These are phyloP conservation scores for Serinus canaria DNA, from an alignment of 2,113 vertebrate genomes.

Conservation along the genomic window DNA sequence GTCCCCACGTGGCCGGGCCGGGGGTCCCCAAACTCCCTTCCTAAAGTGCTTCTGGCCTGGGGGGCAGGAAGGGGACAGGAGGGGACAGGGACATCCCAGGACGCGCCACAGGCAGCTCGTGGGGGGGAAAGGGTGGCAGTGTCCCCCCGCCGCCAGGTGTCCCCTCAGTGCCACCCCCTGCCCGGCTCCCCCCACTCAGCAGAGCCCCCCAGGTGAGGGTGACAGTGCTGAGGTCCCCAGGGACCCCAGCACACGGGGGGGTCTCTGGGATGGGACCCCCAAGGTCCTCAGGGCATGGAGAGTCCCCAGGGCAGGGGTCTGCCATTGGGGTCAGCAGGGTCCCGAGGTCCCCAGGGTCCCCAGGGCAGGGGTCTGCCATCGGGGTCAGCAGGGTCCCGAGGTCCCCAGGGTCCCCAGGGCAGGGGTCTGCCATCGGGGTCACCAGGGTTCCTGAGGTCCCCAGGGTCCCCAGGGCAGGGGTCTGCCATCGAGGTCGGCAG, in stretches of 20 bases:
- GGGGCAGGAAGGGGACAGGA: background rate
- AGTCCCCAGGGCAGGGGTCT: background rate
- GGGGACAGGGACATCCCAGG: background rate
- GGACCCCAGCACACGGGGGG: background rate
- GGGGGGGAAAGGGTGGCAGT: background rate
- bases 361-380: background rate
- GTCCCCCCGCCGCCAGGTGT: background rate
- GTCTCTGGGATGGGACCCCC: background rate
- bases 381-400: too few relatives aligned
- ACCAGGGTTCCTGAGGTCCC: background rate
- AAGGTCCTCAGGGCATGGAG: background rate
- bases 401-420: background rate
- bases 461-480: background rate
- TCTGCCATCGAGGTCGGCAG: background rate
- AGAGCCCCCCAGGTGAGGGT: background rate
- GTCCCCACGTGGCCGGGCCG: background rate
- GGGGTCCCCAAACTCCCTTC: background rate
- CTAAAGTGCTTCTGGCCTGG: slow-evolving; percentile 32
- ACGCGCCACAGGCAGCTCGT: background rate
- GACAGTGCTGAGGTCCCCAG: background rate
- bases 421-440: background rate
- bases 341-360: background rate
- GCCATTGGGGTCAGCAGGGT: background rate
- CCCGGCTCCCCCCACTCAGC: background rate
- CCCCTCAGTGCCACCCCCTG: background rate